Evolutionary conservation across 2,888 invertebrate genomes (phyloP), one percentile per base, ranked within the genome.

Genomic region (Rhagonycha lutea): DNA sequence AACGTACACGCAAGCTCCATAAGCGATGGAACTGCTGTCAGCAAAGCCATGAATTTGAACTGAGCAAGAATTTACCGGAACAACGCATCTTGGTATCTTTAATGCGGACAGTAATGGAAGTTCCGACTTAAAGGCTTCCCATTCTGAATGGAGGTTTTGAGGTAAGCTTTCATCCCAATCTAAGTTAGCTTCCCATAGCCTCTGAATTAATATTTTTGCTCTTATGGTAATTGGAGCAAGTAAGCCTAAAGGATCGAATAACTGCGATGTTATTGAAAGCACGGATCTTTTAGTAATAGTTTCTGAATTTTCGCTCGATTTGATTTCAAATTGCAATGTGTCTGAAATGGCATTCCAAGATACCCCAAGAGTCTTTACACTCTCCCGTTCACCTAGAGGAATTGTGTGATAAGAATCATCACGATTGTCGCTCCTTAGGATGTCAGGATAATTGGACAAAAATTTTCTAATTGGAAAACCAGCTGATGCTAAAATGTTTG

Each of bases 1-100:
- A 3, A 80, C 3, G 28, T 82, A 83, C 0, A 83, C 32, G 63
- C 82, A 82, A 0, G 80, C 82, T 14, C 82, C 82, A 61, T 80
- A 83, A 0, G 77, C 82, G 7, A 61, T 78, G 61, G 81, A 80
- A 2, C 78, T 80, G 3, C 81, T 81, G 68, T 82, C 82, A 11
- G 79, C 70, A 28, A 83, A 84, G 0, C 79, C 82, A 32, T 81
- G 77, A 4, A 82, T 14, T 69, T 79, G 11, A 3, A 80, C 67
- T 1, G 26, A 18, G 11, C 10, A 61, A 24, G 26, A 29, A 5
- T 9, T 12, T 28, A n/a, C n/a, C 9, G 14, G 29, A 0, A 69
- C 61, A 7, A 73, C 69, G 62, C 70, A 70, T 61, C 70, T 32
- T 61, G 14, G 70, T 14, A 70, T 61, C 4, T 60, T 7, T 47